Base-by-base conservation (phyloP, 1,140 invertebrate species). In the Drosophila takahashii region DNA sequence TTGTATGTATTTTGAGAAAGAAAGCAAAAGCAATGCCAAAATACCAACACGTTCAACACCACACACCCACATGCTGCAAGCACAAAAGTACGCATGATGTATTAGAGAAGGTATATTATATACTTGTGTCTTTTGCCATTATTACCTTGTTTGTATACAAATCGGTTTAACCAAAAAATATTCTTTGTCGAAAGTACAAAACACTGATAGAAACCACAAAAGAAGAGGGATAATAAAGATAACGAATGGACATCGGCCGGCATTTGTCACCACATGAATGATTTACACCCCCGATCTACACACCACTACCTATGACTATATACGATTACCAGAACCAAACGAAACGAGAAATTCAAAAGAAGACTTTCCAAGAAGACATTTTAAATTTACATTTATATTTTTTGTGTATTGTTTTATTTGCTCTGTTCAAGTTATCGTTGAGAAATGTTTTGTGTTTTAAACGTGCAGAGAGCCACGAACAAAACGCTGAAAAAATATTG, bases 111-210 rank as follows among this genome's bases (percentile, higher is more conserved):
- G 69, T 62, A 34, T 34, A 64, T 52, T 22, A 51, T 64, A 81
- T 70, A 60, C 56, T 45, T 51, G 32, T 51, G 34, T 52, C 62
- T 74, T 66, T 62, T 81, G 76, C 75, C 73, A 81, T 86, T 79
- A 75, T 67, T 69, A 61, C 64, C 70, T 79, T 73, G 53, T 71
- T 73, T 67, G 57, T 66, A 81, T 69, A 70, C 56, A 81, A 85
- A 84, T 83, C 64, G 83, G 79, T 85, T 81, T 75, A 81, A 85
- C 83, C 83, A 87, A 87, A 89, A 81, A 77, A 77, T 71, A 78
- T 87, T 81, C 79, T 75, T 77, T 59, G 83, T 87, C 84, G 47
- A 84, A 75, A 83, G 79, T 83, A 83, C 79, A 81, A 81, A 53
- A 73, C 61, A 67, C 37, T 79, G 62, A 75, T 15, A 45, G 37